Conservation (phyloP, 2,888 invertebrate species). For the Eupithecia exiguata region DNA sequence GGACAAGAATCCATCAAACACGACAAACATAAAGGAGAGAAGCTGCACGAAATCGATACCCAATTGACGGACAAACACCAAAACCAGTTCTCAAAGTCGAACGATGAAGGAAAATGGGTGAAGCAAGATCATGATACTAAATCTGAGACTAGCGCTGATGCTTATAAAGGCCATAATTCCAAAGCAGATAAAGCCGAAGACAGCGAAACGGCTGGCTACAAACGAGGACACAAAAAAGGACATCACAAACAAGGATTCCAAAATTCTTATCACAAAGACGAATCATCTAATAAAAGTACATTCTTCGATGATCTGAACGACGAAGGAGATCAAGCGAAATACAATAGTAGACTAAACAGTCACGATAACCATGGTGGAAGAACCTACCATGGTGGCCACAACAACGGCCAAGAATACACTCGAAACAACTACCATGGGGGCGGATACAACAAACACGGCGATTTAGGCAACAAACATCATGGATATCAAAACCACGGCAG, state of each 20-base stretch:
- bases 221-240: conserved; percentile 86
- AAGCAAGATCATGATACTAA: conserved; percentile 78
- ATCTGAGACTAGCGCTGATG: conserved; percentile 72
- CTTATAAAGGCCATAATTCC: conserved; percentile 72
- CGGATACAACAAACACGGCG: conserved; percentile 71
- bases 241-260: conserved; percentile 88
- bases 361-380: conserved; percentile 74
- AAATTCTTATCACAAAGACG: conserved; percentile 88
- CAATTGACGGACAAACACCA: conserved; percentile 73
- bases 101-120: conserved; percentile 75
- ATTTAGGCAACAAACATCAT: conserved; percentile 70
- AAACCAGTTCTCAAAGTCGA: conserved; percentile 75
- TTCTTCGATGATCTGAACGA: conserved; percentile 86
- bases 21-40: conserved; percentile 77
- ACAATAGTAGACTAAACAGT: conserved; percentile 71
- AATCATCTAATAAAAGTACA: conserved; percentile 87
- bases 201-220: conserved; percentile 69
- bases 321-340: conserved; percentile 76
- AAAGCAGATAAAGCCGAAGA: conserved; percentile 78
- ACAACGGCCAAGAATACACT: conserved; percentile 72
- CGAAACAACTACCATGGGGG: conserved; percentile 72
- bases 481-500: conserved; percentile 74
- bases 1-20: conserved; percentile 72
- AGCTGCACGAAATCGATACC: conserved; percentile 74
- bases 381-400: conserved; percentile 73